These are phyloP conservation scores for Drosophila sp. DNA, from an alignment of 1,140 invertebrate species.

Conservation along the genomic window DNA sequence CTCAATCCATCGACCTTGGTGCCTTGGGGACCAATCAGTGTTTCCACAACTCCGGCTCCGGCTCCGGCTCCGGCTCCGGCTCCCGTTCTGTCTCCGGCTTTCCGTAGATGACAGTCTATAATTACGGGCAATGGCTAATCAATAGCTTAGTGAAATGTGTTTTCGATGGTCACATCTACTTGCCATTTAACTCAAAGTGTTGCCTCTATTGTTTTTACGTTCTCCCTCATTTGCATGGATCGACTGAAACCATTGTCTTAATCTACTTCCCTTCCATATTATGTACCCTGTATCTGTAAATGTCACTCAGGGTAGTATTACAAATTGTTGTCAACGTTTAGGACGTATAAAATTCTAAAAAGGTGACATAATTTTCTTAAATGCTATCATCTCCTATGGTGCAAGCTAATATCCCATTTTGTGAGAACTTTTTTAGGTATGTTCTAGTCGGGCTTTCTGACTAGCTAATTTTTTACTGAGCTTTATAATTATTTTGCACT, in stretches of 20 bases:
- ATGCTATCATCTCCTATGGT: not conserved
- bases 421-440: conserved; percentile 28
- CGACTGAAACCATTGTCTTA: conserved; percentile 35
- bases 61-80: not conserved
- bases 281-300: not conserved
- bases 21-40: conserved; percentile 59
- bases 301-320: not conserved
- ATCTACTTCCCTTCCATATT: not conserved
- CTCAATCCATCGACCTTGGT: not conserved
- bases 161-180: conserved; percentile 54
- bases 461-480: conserved; percentile 3
- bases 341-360: too few relatives aligned
- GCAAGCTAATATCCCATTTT: too few relatives aligned
- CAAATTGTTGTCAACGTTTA: not conserved
- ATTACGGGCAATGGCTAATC: conserved; percentile 71
- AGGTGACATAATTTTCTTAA: not conserved
- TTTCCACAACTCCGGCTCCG: conserved; percentile 23
- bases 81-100: conserved; percentile 1
- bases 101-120: conserved; percentile 58
- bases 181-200: conserved; percentile 38
- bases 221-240: conserved; percentile 44
- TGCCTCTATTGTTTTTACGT: conserved; percentile 1
- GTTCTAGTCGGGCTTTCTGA: not conserved
- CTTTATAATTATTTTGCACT: conserved; percentile 73
- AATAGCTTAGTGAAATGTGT: conserved; percentile 71